A percentile compares a stretch with the other conserved stretches of the same genome.
Conservation (phyloP, 2,797 vertebrate species). For the Gymnodraco acuticeps region DNA sequence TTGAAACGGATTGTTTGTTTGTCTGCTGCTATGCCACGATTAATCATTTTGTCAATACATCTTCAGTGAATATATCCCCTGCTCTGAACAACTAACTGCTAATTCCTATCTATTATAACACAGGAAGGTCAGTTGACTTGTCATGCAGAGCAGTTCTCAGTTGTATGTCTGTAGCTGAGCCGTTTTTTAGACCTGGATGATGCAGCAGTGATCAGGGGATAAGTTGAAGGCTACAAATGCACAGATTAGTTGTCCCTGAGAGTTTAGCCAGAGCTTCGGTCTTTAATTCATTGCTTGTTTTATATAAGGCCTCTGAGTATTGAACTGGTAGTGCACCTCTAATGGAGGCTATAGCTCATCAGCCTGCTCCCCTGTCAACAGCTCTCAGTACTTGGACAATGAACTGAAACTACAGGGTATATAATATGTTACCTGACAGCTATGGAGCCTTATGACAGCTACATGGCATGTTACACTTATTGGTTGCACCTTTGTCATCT, state of each 20-base stretch:
- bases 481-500: slow-evolving; percentile 7
- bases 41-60: neutral
- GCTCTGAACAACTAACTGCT: neutral
- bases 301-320: slow-evolving; percentile 14
- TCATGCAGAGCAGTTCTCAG: too few relatives aligned
- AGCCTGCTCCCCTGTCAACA: slow-evolving; percentile 12
- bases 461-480: neutral
- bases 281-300: slow-evolving; percentile 31
- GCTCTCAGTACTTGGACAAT: slow-evolving; percentile 22
- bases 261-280: slow-evolving; percentile 13
- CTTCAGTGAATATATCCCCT: neutral
- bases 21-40: neutral
- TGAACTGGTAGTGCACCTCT: slow-evolving; percentile 10
- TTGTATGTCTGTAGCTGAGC: too few relatives aligned
- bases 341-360: slow-evolving; percentile 30
- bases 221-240: neutral
- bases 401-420: slow-evolving; percentile 27
- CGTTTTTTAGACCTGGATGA: neutral
- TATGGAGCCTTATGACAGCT: neutral
- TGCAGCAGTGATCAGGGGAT: neutral
- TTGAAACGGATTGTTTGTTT: neutral
- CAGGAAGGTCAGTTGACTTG: too few relatives aligned
- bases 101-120: too few relatives aligned
- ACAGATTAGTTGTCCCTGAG: slow-evolving; percentile 18
- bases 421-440: neutral